phyloP scores from a whole-genome alignment of 30 jellyfish, hydroid and myxozoan species.

The Pelagia noctiluca region DNA sequence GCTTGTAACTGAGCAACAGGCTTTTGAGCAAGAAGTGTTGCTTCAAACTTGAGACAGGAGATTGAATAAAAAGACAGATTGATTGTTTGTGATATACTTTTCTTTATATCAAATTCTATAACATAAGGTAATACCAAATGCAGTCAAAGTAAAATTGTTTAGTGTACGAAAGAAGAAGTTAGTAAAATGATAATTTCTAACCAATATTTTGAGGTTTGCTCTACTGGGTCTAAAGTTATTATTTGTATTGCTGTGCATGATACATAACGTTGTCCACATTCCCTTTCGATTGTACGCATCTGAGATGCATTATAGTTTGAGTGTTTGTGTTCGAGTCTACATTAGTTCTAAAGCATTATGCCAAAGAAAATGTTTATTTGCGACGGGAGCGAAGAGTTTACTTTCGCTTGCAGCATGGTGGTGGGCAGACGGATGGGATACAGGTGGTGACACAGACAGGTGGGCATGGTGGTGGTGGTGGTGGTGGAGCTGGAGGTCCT shows the following conservation, averaged over 20 bases:
- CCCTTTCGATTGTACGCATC: neutral
- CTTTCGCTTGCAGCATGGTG: slow-evolving; percentile 65
- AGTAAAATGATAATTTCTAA: neutral
- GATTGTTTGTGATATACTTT: too few relatives aligned
- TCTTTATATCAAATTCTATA: neutral
- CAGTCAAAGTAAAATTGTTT: neutral
- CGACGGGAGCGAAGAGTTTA: neutral
- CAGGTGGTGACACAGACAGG: slow-evolving; percentile 71
- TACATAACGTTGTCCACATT: neutral
- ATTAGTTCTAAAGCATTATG: slow-evolving; percentile 4
- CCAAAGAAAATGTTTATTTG: slow-evolving; percentile 8
- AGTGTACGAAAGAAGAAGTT: neutral
- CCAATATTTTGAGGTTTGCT: neutral
- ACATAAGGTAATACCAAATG: neutral
- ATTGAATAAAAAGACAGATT: too few relatives aligned
- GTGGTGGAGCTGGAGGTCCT: slow-evolving; percentile 99
- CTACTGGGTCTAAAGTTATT: too few relatives aligned
- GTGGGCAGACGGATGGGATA: slow-evolving; percentile 83
- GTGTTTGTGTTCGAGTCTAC: slow-evolving; percentile 14
- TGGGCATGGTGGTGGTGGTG: slow-evolving; percentile 99
- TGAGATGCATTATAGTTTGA: neutral
- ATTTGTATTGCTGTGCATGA: neutral
- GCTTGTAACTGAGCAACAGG: too few relatives aligned
- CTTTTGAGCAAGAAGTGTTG: too few relatives aligned
- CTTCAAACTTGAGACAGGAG: too few relatives aligned